phyloP scores from a whole-genome alignment of 2,888 invertebrate species.

The Cephus runcator region DNA sequence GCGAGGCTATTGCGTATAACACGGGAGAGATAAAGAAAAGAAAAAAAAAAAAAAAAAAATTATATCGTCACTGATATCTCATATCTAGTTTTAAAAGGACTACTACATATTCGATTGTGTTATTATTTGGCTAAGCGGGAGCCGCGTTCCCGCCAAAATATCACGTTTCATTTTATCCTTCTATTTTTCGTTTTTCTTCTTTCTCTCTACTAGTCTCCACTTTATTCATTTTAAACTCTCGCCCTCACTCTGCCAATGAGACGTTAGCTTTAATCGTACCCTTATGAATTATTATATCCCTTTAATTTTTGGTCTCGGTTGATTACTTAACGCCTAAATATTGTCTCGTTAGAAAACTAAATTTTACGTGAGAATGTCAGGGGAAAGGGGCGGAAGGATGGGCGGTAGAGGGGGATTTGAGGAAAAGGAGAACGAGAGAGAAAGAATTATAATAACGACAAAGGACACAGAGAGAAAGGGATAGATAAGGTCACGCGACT shows the following conservation, averaged over 20 bases:
- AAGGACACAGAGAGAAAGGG: neutral
- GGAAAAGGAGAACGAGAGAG: neutral
- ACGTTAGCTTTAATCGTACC: constrained; percentile 29
- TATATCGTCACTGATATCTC: constrained; percentile 1
- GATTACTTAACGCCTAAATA: constrained; percentile 60
- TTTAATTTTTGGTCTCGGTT: constrained; percentile 63
- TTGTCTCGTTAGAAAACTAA: constrained; percentile 56
- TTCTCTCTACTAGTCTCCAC: neutral
- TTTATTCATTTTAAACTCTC: constrained; percentile 8
- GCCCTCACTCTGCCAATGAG: constrained; percentile 4
- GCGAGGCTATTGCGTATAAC: constrained; percentile 11
- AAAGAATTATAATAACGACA: neutral
- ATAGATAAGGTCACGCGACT: neutral
- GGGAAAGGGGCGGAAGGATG: neutral
- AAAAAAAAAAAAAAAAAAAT: constrained; percentile 15
- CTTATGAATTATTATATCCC: constrained; percentile 45
- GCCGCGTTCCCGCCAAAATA: constrained; percentile 15
- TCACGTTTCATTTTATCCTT: constrained; percentile 31
- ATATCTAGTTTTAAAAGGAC: neutral
- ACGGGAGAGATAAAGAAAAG: constrained; percentile 19
- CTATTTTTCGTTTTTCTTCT: constrained; percentile 20
- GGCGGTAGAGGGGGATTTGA: neutral
- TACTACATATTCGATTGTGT: neutral
- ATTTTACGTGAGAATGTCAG: constrained; percentile 20
- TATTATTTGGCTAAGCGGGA: constrained; percentile 15